Conservation (phyloP, 2,113 vertebrate genomes). For the Eurystomus gularis region DNA sequence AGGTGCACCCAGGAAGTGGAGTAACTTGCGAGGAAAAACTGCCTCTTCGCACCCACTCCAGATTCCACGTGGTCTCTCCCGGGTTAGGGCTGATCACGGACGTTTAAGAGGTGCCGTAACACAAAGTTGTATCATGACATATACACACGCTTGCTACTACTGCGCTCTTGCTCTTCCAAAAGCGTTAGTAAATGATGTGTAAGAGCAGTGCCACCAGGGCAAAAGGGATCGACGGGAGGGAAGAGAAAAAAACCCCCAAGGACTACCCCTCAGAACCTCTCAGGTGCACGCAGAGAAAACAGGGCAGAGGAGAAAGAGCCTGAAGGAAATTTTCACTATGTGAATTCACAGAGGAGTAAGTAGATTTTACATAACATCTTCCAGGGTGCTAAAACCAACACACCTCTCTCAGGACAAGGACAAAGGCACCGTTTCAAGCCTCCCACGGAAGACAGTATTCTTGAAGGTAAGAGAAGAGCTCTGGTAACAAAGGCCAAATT, state of each 20-base stretch:
- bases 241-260: not conserved
- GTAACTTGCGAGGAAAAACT: not conserved
- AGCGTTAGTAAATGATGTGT: fast-evolving
- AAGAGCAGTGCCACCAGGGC: not conserved
- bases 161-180: not conserved
- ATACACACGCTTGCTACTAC: not conserved
- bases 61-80: not conserved
- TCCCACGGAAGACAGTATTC: not conserved
- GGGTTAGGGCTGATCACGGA: not conserved
- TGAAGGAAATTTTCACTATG: not conserved
- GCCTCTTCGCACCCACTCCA: fast-evolving
- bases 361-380: not conserved
- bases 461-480: not conserved
- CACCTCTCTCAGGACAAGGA: not conserved
- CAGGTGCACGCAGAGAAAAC: not conserved
- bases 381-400: not conserved
- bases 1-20: not conserved
- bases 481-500: not conserved
- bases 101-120: fast-evolving
- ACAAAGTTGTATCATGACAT: fast-evolving
- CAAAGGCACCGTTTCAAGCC: not conserved
- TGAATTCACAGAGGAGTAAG: not conserved
- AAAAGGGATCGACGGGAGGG: not conserved
- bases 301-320: not conserved
- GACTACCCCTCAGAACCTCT: not conserved